Conservation (phyloP, 1,140 invertebrate species). For the Orchesella cincta region DNA sequence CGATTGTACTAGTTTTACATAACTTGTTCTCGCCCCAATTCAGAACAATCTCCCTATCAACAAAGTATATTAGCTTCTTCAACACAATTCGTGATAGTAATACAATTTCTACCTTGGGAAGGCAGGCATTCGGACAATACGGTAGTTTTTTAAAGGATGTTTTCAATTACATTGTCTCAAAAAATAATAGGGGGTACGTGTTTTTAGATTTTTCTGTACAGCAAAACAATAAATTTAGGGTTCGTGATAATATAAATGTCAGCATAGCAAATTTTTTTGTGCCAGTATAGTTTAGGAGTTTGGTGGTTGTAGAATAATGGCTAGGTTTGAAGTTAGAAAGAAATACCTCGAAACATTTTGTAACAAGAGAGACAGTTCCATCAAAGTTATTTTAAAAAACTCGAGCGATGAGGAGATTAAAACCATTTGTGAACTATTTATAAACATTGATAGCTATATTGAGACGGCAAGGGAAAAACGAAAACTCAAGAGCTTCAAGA, state of each 20-base stretch:
- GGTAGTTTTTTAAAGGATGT: neutral
- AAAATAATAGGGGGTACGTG: neutral
- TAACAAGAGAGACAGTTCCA: neutral
- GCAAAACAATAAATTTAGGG: neutral
- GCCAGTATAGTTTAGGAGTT: neutral
- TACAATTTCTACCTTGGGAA: neutral
- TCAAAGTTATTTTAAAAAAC: neutral
- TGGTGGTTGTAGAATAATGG: neutral
- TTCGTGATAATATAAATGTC: neutral
- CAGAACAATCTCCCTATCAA: neutral
- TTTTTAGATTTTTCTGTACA: neutral
- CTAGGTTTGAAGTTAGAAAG: neutral
- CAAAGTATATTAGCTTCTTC: neutral
- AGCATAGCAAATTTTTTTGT: neutral
- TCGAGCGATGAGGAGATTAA: neutral
- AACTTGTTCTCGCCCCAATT: neutral
- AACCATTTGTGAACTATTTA: neutral
- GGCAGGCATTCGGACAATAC: neutral
- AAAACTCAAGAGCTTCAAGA: neutral
- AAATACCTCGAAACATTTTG: neutral
- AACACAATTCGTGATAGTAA: neutral
- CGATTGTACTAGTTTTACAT: neutral
- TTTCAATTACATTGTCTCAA: neutral
- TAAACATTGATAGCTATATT: neutral
- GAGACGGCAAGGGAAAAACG: neutral